A percentile compares a stretch with the other conserved stretches of the same genome.
Evolutionary conservation across 35 echinoderm and acorn worm species (phyloP).

Genomic region (Apostichopus californicus): DNA sequence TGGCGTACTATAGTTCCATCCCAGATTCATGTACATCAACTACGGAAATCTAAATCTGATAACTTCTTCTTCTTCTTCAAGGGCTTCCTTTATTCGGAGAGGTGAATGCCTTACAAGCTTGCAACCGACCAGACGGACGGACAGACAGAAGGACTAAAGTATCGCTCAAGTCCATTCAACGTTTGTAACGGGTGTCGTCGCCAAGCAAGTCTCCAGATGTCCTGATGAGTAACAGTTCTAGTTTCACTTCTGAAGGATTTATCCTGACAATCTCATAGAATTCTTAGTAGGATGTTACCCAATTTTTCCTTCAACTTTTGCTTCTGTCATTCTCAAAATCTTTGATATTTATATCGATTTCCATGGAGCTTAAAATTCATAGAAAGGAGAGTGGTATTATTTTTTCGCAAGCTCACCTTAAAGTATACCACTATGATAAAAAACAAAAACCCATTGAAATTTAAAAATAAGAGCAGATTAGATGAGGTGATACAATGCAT

Average conservation of each 20-base stretch:
- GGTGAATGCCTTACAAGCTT: not conserved
- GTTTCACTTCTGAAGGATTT: not conserved
- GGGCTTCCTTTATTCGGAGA: not conserved
- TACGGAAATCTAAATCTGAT: too few species aligned
- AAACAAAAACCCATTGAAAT: too few species aligned
- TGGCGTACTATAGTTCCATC: too few species aligned
- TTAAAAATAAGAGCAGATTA: too few species aligned
- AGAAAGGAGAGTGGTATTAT: too few species aligned
- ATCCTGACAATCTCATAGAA: not conserved
- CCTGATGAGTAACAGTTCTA: not conserved
- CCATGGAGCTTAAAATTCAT: not conserved
- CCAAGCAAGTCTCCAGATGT: not conserved
- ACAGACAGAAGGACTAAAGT: too few species aligned
- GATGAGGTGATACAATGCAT: too few species aligned
- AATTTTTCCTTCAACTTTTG: not conserved
- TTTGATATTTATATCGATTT: not conserved
- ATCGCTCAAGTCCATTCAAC: not conserved
- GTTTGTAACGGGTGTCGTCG: not conserved
- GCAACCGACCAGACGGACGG: too few species aligned
- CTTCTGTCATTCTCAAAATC: not conserved
- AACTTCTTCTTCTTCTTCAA: too few species aligned
- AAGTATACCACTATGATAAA: too few species aligned
- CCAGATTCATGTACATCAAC: too few species aligned
- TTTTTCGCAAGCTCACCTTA: too few species aligned
- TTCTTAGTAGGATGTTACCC: not conserved